phyloP scores from a whole-genome alignment of 1,140 invertebrate species.

The Reticulitermes speratus region DNA sequence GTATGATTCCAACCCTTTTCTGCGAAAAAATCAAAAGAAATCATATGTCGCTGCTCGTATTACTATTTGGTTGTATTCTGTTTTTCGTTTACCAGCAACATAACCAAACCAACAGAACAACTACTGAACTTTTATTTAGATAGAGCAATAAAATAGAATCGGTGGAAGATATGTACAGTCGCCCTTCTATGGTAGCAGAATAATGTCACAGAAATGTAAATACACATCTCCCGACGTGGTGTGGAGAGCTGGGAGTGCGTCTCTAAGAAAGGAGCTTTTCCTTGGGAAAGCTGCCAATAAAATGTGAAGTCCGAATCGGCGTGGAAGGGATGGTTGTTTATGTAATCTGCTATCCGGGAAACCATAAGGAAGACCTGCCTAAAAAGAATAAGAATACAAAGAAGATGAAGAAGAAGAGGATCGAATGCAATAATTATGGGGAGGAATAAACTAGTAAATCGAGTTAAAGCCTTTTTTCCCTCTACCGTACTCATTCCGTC shows the following conservation, averaged over 20 bases:
- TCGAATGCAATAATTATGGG: constrained; percentile 5
- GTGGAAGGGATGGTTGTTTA: neutral
- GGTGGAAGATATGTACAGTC: no score
- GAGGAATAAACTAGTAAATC: neutral
- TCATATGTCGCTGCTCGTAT: no score
- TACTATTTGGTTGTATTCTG: no score
- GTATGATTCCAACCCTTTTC: no score
- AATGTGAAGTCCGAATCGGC: neutral
- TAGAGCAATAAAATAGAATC: no score
- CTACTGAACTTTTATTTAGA: no score
- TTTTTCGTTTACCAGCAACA: no score
- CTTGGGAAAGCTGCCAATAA: constrained; percentile 1
- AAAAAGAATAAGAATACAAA: neutral
- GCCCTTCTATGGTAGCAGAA: no score
- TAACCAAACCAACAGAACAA: no score
- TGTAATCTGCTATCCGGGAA: neutral
- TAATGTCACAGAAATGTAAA: no score
- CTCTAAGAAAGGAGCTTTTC: neutral
- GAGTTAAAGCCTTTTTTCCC: neutral
- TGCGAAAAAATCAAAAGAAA: no score
- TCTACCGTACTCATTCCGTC: neutral
- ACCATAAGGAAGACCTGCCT: neutral
- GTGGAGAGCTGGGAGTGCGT: neutral
- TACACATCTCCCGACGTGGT: no score
- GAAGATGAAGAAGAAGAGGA: neutral